Base-by-base conservation (phyloP, 2,888 invertebrate genomes). In the Odontocolon sp. region DNA sequence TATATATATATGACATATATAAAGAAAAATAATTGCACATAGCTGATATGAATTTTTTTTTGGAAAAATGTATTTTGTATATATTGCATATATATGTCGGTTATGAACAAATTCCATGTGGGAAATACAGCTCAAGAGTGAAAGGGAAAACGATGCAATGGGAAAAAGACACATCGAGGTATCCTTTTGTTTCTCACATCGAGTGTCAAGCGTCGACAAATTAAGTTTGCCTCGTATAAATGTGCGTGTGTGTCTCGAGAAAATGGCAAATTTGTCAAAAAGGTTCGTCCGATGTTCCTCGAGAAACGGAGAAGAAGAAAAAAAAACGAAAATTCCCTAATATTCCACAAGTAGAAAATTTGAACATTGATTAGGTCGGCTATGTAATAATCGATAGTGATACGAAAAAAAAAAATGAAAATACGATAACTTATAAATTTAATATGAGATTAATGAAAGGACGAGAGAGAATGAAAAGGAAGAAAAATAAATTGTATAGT, bases 51-150 rank as follows among this genome's bases (percentile, higher is more conserved):
- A n/a, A n/a, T n/a, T n/a, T n/a, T n/a, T n/a, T n/a, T n/a, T n/a
- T n/a, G n/a, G n/a, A n/a, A n/a, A n/a, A n/a, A n/a, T n/a, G n/a
- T n/a, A n/a, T n/a, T n/a, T n/a, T n/a, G n/a, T n/a, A n/a, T n/a
- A n/a, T n/a, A n/a, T n/a, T n/a, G n/a, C n/a, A n/a, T n/a, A n/a
- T 31, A 47, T 57, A 63, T 64, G 52, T n/a, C 36, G 50, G 64
- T 57, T 66, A 38, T 69, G 42, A 42, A 67, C 67, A 42, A 59
- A 50, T 11, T 42, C 40, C 31, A 42, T 11, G 42, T 26, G 40
- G 33, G 57, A 70, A 70, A 33, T 59, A 14, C 52, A 38, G 59
- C 66, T 70, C 38, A 69, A 61, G 28, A 33, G 18, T 61, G n/a
- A 28, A 38, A 67, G 3, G 3, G 31, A 31, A 33, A n/a, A 33